Evolutionary conservation across 2,888 invertebrate genomes (phyloP).

Genomic region (Seira ritae): DNA sequence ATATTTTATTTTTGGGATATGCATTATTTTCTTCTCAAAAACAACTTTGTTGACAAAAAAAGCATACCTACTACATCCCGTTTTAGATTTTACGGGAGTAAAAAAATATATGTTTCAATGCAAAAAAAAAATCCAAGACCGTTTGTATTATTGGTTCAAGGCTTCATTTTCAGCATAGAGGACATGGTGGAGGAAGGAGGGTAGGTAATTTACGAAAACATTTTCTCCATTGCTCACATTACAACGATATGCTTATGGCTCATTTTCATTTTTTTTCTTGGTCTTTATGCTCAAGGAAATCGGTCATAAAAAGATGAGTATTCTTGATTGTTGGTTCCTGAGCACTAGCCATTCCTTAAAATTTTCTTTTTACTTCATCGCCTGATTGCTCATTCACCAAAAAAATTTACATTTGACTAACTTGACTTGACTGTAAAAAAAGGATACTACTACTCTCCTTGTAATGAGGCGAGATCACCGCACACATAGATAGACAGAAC

Average conservation of each 20-base stretch:
- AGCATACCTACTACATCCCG: too few relatives aligned
- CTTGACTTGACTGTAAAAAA: conserved; percentile 14
- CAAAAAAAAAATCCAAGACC: neutral
- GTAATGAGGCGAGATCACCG: neutral
- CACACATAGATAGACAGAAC: too few relatives aligned
- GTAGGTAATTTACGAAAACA: neutral
- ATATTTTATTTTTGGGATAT: too few relatives aligned
- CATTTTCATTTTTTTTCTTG: neutral
- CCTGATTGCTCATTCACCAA: conserved; percentile 27
- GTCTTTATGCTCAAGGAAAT: neutral
- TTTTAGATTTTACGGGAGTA: neutral
- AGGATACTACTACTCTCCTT: neutral
- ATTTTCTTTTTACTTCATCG: neutral
- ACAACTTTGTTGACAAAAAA: neutral
- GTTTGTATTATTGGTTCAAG: too few relatives aligned
- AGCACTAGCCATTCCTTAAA: neutral
- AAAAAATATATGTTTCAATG: neutral
- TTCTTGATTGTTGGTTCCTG: conserved; percentile 8
- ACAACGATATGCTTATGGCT: conserved; percentile 1
- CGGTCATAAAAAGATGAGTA: conserved; percentile 27
- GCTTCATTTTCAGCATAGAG: too few relatives aligned
- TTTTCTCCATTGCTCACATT: neutral
- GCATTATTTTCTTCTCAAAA: too few relatives aligned
- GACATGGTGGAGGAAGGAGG: neutral
- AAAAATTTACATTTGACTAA: neutral